These are phyloP conservation scores for Siniperca knerii DNA, from an alignment of 2,113 vertebrate species.

Conservation along the genomic window DNA sequence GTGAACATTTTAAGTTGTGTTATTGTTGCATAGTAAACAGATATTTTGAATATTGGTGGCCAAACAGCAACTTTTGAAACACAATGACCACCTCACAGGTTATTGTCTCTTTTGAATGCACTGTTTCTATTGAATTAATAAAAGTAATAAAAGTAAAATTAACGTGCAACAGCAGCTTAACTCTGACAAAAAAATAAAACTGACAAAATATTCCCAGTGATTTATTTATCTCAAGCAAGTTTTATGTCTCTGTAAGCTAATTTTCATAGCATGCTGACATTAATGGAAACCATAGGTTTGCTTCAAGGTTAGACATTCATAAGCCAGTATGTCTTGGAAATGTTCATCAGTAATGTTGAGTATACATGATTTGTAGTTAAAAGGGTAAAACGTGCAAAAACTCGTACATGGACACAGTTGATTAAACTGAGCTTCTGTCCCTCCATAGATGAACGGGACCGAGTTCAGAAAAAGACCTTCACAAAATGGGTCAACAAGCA, in stretches of 20 bases:
- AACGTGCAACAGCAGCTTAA: not conserved
- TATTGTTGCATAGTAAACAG: not conserved
- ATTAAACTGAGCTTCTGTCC: conserved; percentile 5
- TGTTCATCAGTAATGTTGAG: no score
- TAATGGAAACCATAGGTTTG: not conserved
- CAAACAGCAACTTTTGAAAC: not conserved
- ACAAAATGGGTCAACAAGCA: conserved; percentile 98
- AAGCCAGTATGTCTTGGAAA: not conserved
- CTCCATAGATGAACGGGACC: conserved; percentile 90
- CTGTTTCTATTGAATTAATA: no score
- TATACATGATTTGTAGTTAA: not conserved
- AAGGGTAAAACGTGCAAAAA: not conserved
- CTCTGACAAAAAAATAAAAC: not conserved
- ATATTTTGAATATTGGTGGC: no score
- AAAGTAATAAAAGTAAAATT: not conserved
- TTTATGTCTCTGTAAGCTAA: not conserved
- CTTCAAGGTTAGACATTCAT: not conserved
- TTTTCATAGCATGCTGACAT: not conserved
- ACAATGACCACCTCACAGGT: not conserved
- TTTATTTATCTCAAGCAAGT: not conserved
- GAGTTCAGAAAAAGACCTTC: conserved; percentile 95
- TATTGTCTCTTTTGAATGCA: no score
- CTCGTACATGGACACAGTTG: no score
- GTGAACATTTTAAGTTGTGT: not conserved
- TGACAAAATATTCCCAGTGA: not conserved